Conservation (phyloP, 2,113 vertebrate species). For the Rousettus leschenaultii region DNA sequence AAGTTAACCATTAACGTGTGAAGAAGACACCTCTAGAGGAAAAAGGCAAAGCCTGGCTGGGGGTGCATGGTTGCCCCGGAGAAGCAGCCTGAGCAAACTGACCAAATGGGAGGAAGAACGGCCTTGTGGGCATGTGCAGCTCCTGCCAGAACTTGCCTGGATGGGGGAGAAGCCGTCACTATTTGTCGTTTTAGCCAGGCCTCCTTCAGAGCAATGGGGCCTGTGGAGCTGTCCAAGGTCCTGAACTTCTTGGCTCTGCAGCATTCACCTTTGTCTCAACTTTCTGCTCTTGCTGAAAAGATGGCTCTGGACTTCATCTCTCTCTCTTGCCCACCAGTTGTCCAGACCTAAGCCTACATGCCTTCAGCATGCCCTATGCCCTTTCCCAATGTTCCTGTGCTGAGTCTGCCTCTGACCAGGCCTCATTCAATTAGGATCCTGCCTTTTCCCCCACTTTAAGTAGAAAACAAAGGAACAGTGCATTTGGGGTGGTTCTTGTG, state of each 20-base stretch:
- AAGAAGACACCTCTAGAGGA: not conserved
- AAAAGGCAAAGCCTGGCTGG: not conserved
- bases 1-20: not conserved
- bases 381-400: not conserved
- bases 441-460: not conserved
- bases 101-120: not conserved
- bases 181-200: accelerated
- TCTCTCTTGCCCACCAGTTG: not conserved
- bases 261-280: not conserved
- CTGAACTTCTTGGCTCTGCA: not conserved
- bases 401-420: not conserved
- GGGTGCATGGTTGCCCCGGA: accelerated
- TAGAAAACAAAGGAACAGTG: not conserved
- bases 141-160: accelerated
- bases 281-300: not conserved
- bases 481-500: not conserved
- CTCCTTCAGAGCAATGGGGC: accelerated
- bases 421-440: not conserved
- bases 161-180: too few relatives aligned
- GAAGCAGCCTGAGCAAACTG: not conserved
- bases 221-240: constrained; percentile 48
- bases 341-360: accelerated
- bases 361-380: not conserved
- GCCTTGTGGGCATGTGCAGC: not conserved
- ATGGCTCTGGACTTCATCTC: not conserved